Evolutionary conservation across 2,888 invertebrate species (phyloP).

Genomic region (Drosophila macrospina): DNA sequence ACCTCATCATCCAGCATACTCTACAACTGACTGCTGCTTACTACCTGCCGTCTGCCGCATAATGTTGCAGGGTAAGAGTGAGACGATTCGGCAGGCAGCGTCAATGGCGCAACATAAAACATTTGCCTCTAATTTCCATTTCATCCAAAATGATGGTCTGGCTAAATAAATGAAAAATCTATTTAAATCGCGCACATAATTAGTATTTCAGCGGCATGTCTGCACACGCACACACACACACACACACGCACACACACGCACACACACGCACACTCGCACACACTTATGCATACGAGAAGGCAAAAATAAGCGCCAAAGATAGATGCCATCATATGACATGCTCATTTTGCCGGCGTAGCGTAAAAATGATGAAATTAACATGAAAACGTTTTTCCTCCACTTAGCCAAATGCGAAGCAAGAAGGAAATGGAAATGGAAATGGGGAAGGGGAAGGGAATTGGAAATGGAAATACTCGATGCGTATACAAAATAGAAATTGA

Average conservation of each 20-base stretch:
- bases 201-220: constrained; percentile 80
- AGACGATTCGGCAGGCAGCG: constrained; percentile 31
- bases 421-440: constrained; percentile 37
- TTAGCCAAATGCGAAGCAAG: constrained; percentile 43
- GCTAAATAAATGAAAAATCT: constrained; percentile 81
- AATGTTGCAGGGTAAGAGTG: constrained; percentile 15
- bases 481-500: constrained; percentile 7
- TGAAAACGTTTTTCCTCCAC: constrained; percentile 54
- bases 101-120: constrained; percentile 78
- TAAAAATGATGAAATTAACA: constrained; percentile 77
- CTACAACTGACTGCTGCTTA: neutral
- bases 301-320: constrained; percentile 63
- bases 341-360: constrained; percentile 69
- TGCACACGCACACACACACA: constrained; percentile 41
- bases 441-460: constrained; percentile 38
- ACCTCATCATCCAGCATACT: neutral
- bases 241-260: constrained; percentile 21
- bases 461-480: constrained; percentile 20
- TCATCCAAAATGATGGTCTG: constrained; percentile 75
- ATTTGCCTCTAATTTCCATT: constrained; percentile 75
- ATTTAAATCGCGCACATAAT: constrained; percentile 82
- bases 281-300: constrained; percentile 15
- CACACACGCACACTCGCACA: constrained; percentile 3
- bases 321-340: constrained; percentile 74
- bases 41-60: constrained; percentile 10